These are phyloP conservation scores for Ichneumoninae sp. DNA, from an alignment of 2,888 invertebrate genomes.

Conservation along the genomic window DNA sequence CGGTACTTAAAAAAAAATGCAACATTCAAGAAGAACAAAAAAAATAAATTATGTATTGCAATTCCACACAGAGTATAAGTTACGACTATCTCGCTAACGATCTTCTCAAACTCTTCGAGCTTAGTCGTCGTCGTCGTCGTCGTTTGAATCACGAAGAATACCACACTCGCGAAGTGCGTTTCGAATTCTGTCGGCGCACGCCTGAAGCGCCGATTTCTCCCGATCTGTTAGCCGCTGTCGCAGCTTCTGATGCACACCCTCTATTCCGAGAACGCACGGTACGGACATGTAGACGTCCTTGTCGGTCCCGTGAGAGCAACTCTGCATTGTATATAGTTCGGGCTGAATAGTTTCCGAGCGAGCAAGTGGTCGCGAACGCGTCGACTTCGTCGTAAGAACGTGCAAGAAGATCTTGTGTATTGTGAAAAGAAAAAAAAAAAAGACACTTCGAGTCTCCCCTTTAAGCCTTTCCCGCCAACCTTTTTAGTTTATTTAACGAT, in stretches of 20 bases:
- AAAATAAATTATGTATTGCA: neutral
- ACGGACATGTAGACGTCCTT: constrained; percentile 87
- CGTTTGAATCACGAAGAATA: constrained; percentile 75
- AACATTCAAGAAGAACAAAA: neutral
- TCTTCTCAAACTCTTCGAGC: constrained; percentile 2
- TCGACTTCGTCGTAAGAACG: constrained; percentile 27
- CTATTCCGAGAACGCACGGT: constrained; percentile 85
- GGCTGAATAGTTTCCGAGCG: neutral
- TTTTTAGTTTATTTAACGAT: constrained; percentile 47
- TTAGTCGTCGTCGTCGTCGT: constrained; percentile 54
- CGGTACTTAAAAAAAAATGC: neutral
- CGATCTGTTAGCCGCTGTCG: constrained; percentile 84
- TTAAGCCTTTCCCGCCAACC: constrained; percentile 2
- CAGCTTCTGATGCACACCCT: constrained; percentile 85
- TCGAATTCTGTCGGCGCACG: constrained; percentile 79
- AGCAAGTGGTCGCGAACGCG: constrained; percentile 26
- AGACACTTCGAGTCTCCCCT: neutral
- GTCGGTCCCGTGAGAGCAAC: constrained; percentile 85
- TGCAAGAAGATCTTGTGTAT: constrained; percentile 19
- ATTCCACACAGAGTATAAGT: neutral
- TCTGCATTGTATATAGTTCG: constrained; percentile 69
- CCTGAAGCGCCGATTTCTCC: constrained; percentile 78
- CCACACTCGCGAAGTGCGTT: constrained; percentile 77
- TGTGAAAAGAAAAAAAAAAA: constrained; percentile 2
- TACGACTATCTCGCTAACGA: constrained; percentile 11